Percentiles rank a stretch among this genome's conserved stretches.
phyloP scores from a whole-genome alignment of 2,888 invertebrate genomes.

The Norana najaformis region DNA sequence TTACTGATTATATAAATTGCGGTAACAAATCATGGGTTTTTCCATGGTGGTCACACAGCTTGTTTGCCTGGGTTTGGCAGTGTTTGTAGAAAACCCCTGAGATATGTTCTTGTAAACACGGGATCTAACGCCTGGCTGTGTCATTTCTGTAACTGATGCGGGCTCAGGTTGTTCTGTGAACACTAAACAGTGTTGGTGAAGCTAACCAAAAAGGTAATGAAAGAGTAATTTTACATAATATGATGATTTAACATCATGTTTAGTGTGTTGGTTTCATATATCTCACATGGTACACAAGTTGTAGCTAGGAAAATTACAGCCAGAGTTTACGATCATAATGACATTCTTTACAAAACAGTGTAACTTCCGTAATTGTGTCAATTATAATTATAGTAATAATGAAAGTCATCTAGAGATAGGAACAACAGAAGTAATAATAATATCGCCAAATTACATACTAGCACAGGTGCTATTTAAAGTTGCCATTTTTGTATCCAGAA shows the following conservation, averaged over 20 bases:
- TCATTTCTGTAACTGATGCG: background rate
- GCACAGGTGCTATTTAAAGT: too few species aligned
- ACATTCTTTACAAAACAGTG: background rate
- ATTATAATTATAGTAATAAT: background rate
- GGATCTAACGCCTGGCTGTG: too few species aligned
- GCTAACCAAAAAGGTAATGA: background rate
- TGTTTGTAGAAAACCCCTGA: background rate
- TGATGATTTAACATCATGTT: background rate
- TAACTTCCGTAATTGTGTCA: background rate
- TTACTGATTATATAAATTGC: background rate
- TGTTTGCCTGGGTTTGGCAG: background rate
- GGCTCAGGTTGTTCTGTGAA: background rate
- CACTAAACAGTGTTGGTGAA: background rate
- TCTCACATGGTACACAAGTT: background rate
- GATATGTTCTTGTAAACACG: background rate
- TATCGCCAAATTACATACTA: too few species aligned
- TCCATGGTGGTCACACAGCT: background rate
- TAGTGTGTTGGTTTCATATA: background rate
- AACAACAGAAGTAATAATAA: too few species aligned
- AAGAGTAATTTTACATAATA: background rate
- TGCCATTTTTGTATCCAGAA: too few species aligned
- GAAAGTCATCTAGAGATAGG: too few species aligned
- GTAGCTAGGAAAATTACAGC: background rate
- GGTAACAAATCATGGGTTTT: background rate
- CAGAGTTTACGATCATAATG: background rate